A percentile compares a stretch with the other conserved stretches of the same genome.
These are phyloP conservation scores for Arge pagana DNA, from an alignment of 2,888 invertebrate genomes.

Conservation along the genomic window DNA sequence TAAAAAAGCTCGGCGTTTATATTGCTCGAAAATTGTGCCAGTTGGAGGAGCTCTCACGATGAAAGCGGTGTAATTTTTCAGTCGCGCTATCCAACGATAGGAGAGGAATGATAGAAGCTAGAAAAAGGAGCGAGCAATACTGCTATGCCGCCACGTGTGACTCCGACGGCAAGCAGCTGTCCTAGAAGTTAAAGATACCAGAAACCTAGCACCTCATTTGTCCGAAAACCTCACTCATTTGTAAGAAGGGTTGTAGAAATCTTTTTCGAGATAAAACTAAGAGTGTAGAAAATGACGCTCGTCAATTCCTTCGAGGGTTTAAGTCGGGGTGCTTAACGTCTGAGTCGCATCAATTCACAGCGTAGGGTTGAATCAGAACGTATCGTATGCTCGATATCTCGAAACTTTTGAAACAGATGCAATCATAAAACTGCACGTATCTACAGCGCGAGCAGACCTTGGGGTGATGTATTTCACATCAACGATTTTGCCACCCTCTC, in stretches of 20 bases:
- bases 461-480: too few species aligned
- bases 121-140: constrained; percentile 26
- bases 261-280: constrained; percentile 38
- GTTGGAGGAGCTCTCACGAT: constrained; percentile 33
- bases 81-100: constrained; percentile 30
- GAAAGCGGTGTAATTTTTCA: constrained; percentile 46
- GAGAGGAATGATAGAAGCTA: constrained; percentile 38
- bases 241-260: constrained; percentile 38
- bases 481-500: too few species aligned
- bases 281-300: constrained; percentile 18
- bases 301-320: background rate
- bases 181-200: constrained; percentile 30
- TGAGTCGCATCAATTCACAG: constrained; percentile 14
- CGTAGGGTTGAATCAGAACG: background rate
- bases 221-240: constrained; percentile 36
- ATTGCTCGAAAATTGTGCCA: constrained; percentile 23
- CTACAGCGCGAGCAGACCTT: too few species aligned
- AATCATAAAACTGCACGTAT: background rate
- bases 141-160: constrained; percentile 30
- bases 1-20: too few species aligned
- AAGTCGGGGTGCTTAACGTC: background rate
- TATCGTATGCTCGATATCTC: background rate
- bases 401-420: background rate
- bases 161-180: constrained; percentile 33
- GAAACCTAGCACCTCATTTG: constrained; percentile 40